These are phyloP conservation scores for Gymnoscopelus braueri DNA, from an alignment of 2,797 vertebrate genomes.

Conservation along the genomic window DNA sequence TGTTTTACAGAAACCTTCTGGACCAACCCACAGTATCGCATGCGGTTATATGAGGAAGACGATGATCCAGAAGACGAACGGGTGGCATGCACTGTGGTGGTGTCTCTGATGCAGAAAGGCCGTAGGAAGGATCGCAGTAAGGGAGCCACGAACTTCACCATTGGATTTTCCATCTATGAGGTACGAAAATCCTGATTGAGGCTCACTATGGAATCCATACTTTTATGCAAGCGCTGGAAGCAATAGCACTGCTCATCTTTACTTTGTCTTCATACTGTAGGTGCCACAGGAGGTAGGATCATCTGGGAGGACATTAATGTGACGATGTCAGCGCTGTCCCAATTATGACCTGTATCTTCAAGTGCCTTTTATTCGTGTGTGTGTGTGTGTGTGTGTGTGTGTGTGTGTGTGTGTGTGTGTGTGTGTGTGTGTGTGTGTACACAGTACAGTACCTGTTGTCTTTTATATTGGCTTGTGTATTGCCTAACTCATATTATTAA, in stretches of 20 bases:
- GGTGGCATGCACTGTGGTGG: slow-evolving; percentile 90
- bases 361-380: slow-evolving; percentile 7
- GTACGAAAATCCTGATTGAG: slow-evolving; percentile 64
- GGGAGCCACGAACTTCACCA: slow-evolving; percentile 89
- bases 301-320: slow-evolving; percentile 9
- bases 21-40: slow-evolving; percentile 97
- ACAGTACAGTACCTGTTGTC: too few relatives aligned
- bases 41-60: slow-evolving; percentile 92
- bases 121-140: slow-evolving; percentile 89
- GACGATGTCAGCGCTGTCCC: slow-evolving; percentile 19
- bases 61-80: slow-evolving; percentile 89
- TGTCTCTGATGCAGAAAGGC: slow-evolving; percentile 98
- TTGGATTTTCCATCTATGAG: slow-evolving; percentile 97
- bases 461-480: too few relatives aligned
- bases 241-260: neutral
- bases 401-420: neutral
- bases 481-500: too few relatives aligned
- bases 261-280: slow-evolving; percentile 61
- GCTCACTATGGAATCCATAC: neutral
- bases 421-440: too few relatives aligned
- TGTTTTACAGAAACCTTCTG: slow-evolving; percentile 91
- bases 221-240: neutral
- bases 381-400: slow-evolving; percentile 1
- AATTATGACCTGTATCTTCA: slow-evolving; percentile 10
- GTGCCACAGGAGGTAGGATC: slow-evolving; percentile 80